These are phyloP conservation scores for Centruroides vittatus DNA, from an alignment of 1,140 invertebrate species.

Conservation along the genomic window DNA sequence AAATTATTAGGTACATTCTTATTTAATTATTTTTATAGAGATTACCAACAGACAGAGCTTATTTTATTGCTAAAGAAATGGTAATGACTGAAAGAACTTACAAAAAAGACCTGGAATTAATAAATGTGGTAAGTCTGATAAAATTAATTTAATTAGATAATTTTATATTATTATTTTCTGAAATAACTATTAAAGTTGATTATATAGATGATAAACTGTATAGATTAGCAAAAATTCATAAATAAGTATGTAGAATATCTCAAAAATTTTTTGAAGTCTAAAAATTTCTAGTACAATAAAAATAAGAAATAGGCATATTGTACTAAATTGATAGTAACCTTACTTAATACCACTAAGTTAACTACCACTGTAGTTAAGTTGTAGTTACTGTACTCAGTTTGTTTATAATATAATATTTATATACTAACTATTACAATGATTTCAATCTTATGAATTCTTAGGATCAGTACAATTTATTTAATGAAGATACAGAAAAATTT, in stretches of 20 bases:
- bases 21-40: conserved; percentile 10
- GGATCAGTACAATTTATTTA: too few species aligned
- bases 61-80: conserved; percentile 86
- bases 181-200: neutral
- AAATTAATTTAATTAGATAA: neutral
- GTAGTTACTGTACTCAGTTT: too few species aligned
- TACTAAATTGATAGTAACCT: too few species aligned
- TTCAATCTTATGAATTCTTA: too few species aligned
- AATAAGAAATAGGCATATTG: too few species aligned
- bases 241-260: neutral
- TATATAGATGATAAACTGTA: neutral
- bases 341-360: too few species aligned
- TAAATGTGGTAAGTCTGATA: conserved; percentile 52
- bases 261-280: too few species aligned
- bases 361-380: too few species aligned
- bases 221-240: neutral
- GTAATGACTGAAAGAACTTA: conserved; percentile 92
- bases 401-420: too few species aligned
- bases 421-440: too few species aligned
- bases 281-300: too few species aligned
- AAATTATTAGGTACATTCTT: neutral
- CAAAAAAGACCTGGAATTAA: conserved; percentile 82
- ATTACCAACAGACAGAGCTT: conserved; percentile 57
- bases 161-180: neutral
- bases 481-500: too few species aligned